Evolutionary conservation across 2,113 vertebrate genomes (phyloP), one percentile per base, ranked within the genome.

Genomic region (Toxotes chatareus): DNA sequence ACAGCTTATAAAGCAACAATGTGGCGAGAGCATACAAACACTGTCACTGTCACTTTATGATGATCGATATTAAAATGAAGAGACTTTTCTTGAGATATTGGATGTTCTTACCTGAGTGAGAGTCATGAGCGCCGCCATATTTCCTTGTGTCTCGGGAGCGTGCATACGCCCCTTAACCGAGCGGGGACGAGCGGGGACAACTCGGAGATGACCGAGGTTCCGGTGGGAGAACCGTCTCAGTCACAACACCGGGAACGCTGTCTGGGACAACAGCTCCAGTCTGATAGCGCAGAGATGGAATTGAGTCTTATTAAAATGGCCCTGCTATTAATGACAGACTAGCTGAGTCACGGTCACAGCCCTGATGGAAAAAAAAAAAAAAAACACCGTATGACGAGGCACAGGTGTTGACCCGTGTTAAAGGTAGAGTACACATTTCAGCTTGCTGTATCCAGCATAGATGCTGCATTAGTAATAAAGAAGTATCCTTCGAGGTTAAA

Each of bases 71-170:
- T 0, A 0, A 13, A 14, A 60, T 59, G 5, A 19, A 36, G 0
- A 38, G 19, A 64, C 32, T 86, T 88, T 88, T 86, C 7, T 42
- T 13, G 12, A 88, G 81, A 31, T 80, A 46, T 84, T 86, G 14
- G 64, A 83, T 88, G 68, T 82, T 83, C 38, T 94, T 97, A 97
- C 97, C 97, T 97, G 96, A 86, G 93, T 91, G 82, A 96, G 93
- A 47, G 97, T 95, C 89, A 96, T 94, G 90, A 97, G 96, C 94
- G 97, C 96, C 91, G 97, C 97, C 97, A 98, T 98, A 93, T 98
- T 98, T 95, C 96, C 96, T 94, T 92, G 87, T 94, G 88, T 85
- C 67, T 76, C 92, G 89, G 76, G 90, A 85, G 85, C 82, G 94
- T 93, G 91, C 92, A 79, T 84, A 89, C 90, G 68, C 90, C 85